Evolutionary conservation across 1,140 invertebrate species (phyloP), one percentile per base, ranked within the genome.

Genomic region (Aricia agestis): DNA sequence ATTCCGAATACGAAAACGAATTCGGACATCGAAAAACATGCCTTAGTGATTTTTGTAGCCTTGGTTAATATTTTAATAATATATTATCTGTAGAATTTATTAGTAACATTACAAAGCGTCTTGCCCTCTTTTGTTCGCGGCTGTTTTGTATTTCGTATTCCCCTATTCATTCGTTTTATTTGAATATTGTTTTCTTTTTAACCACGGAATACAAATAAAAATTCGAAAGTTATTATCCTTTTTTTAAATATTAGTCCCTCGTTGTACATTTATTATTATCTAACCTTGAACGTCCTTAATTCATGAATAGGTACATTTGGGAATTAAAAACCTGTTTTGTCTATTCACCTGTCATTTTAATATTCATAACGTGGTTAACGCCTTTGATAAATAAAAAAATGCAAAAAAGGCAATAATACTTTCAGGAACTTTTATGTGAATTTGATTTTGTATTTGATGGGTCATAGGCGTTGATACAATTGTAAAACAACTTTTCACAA

Each of bases 51-150:
- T n/a, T n/a, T n/a, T n/a, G n/a, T n/a, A n/a, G n/a, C n/a, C n/a
- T n/a, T n/a, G n/a, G n/a, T n/a, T n/a, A n/a, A n/a, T n/a, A n/a
- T n/a, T n/a, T n/a, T n/a, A n/a, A n/a, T n/a, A n/a, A n/a, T n/a
- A 63, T 72, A 70, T 57, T 73, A 70, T 73, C 67, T 73, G 63
- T 69, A 67, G 68, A 70, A 73, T 73, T 70, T 73, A 73, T 73
- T 70, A 70, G 67, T 70, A 66, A 73, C 70, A 73, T 73, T 70
- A 73, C 25, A 36, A 59, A 69, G 59, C 59, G 10, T 10, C 59
- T 63, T 63, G 19, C 59, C 59, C 68, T 17, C 36, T 36, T 36
- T 68, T 68, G 67, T 68, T 68, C 31, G 25, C 7, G 57, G 58
- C 19, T 58, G 67, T 68, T 59, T 68, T 58, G 67, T 61, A 36